Evolutionary conservation across 2,797 vertebrate species (phyloP).

Genomic region (Triplophysa bombifrons): DNA sequence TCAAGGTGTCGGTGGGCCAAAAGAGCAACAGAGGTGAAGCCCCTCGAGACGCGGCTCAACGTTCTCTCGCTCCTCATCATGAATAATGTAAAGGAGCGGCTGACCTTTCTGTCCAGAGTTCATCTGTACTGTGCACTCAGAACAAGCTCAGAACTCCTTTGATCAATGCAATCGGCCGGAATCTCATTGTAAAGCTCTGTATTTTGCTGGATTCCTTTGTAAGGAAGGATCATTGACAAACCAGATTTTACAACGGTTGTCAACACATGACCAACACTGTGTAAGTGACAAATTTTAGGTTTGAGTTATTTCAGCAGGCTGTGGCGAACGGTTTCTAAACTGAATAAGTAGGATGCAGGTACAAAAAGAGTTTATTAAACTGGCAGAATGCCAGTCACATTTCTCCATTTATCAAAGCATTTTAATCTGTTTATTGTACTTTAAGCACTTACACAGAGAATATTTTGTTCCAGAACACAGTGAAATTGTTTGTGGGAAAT

Average conservation of each 20-base stretch:
- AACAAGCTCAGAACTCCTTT: constrained; percentile 65
- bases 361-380: not conserved
- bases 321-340: not conserved
- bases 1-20: not conserved
- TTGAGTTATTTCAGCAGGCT: constrained; percentile 16
- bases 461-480: not conserved
- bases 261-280: constrained; percentile 4
- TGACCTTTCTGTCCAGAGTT: constrained; percentile 75
- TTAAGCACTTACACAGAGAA: not conserved
- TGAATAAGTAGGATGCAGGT: constrained; percentile 10
- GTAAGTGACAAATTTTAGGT: not conserved
- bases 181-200: constrained; percentile 1
- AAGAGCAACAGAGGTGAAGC: constrained; percentile 26
- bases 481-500: not conserved
- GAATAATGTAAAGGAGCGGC: constrained; percentile 72
- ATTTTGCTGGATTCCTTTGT: not conserved
- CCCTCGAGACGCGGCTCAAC: constrained; percentile 37
- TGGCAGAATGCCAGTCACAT: not conserved
- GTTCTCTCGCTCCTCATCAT: constrained; percentile 60
- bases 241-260: constrained; percentile 12
- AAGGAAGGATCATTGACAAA: not conserved
- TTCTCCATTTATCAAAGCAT: not conserved
- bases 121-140: constrained; percentile 59
- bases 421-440: not conserved
- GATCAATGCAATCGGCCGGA: constrained; percentile 64